These are phyloP conservation scores for Drosophila testacea DNA, from an alignment of 2,888 invertebrate species.

Conservation along the genomic window DNA sequence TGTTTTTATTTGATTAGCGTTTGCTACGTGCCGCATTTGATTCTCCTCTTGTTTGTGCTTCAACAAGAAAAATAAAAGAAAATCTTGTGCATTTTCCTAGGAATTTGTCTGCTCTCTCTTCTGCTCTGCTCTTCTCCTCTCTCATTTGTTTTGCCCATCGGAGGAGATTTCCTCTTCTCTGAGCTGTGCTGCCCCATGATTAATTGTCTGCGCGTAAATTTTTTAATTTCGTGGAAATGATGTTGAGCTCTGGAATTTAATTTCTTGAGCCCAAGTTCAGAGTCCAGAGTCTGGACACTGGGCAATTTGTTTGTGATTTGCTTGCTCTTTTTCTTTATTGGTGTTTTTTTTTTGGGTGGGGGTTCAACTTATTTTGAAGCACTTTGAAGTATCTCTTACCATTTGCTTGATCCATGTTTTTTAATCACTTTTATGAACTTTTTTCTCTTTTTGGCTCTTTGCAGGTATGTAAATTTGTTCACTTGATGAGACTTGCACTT, in stretches of 20 bases:
- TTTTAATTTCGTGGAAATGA: slow-evolving; percentile 81
- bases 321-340: slow-evolving; percentile 18
- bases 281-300: slow-evolving; percentile 26
- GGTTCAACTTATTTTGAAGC: slow-evolving; percentile 3
- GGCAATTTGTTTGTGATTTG: slow-evolving; percentile 72
- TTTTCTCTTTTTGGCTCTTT: slow-evolving; percentile 19
- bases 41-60: slow-evolving; percentile 38
- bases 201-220: slow-evolving; percentile 80
- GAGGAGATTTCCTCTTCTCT: slow-evolving; percentile 43
- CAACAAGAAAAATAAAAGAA: slow-evolving; percentile 30
- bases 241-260: slow-evolving; percentile 70
- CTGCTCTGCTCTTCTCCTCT: slow-evolving; percentile 8
- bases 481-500: slow-evolving; percentile 3
- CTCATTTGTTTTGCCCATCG: slow-evolving; percentile 32
- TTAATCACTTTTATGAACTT: slow-evolving; percentile 20
- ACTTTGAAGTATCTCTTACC: slow-evolving; percentile 22
- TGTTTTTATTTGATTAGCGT: slow-evolving; percentile 81
- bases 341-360: not conserved
- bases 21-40: slow-evolving; percentile 75
- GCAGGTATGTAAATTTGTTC: slow-evolving; percentile 59
- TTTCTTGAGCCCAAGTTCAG: slow-evolving; percentile 33
- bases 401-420: slow-evolving; percentile 8
- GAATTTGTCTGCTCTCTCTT: slow-evolving; percentile 46
- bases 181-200: slow-evolving; percentile 59
- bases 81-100: slow-evolving; percentile 72